Evolutionary conservation across 2,888 invertebrate genomes (phyloP).

Genomic region (Petrolisthes cinctipes): DNA sequence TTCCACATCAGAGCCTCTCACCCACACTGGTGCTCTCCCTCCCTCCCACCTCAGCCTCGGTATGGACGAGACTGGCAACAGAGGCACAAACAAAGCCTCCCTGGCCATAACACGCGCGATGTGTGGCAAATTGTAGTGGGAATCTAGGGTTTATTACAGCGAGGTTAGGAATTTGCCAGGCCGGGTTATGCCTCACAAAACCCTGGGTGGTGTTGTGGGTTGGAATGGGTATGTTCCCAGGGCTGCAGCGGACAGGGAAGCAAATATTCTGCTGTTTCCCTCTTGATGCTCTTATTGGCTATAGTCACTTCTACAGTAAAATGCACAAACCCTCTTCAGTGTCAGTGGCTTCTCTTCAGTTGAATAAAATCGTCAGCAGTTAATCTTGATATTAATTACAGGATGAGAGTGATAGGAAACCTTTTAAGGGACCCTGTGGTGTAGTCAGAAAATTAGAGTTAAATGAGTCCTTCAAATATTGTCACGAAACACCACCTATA

Average conservation of each 20-base stretch:
- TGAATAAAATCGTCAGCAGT: too few relatives aligned
- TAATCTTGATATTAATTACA: too few relatives aligned
- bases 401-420: too few relatives aligned
- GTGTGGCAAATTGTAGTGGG: neutral
- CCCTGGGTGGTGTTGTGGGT: neutral
- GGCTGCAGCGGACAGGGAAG: neutral
- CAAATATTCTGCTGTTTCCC: too few relatives aligned
- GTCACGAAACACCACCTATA: too few relatives aligned
- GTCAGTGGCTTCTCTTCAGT: too few relatives aligned
- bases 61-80: neutral
- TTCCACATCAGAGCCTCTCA: neutral
- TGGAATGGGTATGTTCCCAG: neutral
- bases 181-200: neutral
- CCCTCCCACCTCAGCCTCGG: neutral
- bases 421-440: too few relatives aligned
- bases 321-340: too few relatives aligned
- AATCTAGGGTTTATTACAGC: neutral
- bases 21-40: constrained; percentile 15
- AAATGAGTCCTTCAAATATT: too few relatives aligned
- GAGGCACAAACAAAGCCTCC: neutral
- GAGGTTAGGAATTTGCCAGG: neutral
- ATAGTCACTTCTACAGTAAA: too few relatives aligned
- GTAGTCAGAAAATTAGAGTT: too few relatives aligned
- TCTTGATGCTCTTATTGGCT: too few relatives aligned
- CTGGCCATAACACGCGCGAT: neutral